Conservation (phyloP, 2,888 invertebrate genomes). For the Noctua janthina region DNA sequence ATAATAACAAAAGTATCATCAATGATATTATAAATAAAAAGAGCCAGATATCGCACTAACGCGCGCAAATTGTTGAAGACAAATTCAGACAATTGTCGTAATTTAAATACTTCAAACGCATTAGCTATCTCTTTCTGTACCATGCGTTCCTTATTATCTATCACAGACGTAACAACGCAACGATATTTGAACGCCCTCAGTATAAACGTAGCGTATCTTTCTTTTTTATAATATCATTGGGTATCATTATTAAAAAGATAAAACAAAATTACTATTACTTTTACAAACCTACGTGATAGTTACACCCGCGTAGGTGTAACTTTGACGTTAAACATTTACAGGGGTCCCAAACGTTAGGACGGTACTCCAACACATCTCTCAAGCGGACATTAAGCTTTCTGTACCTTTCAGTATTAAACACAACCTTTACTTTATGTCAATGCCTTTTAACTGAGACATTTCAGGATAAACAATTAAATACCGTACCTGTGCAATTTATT, state of each 20-base stretch:
- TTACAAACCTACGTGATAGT: not conserved
- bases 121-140: too few relatives aligned
- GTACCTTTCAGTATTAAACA: constrained; percentile 38
- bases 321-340: constrained; percentile 36
- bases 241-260: constrained; percentile 1
- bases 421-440: constrained; percentile 8
- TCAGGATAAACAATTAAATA: not conserved
- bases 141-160: too few relatives aligned
- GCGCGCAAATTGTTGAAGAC: too few relatives aligned
- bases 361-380: constrained; percentile 2
- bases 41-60: too few relatives aligned
- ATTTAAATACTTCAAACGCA: too few relatives aligned
- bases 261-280: constrained; percentile 16
- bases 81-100: too few relatives aligned
- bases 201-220: too few relatives aligned
- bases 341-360: constrained; percentile 23
- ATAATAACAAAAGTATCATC: not conserved
- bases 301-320: not conserved
- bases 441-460: constrained; percentile 16
- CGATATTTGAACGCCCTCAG: too few relatives aligned
- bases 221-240: too few relatives aligned
- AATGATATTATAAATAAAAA: too few relatives aligned
- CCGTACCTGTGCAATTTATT: not conserved
- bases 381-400: constrained; percentile 41
- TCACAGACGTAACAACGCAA: too few relatives aligned